Evolutionary conservation across 2,113 vertebrate genomes (phyloP), one percentile per base, ranked within the genome.

Genomic region (Rhadina sibilatrix): DNA sequence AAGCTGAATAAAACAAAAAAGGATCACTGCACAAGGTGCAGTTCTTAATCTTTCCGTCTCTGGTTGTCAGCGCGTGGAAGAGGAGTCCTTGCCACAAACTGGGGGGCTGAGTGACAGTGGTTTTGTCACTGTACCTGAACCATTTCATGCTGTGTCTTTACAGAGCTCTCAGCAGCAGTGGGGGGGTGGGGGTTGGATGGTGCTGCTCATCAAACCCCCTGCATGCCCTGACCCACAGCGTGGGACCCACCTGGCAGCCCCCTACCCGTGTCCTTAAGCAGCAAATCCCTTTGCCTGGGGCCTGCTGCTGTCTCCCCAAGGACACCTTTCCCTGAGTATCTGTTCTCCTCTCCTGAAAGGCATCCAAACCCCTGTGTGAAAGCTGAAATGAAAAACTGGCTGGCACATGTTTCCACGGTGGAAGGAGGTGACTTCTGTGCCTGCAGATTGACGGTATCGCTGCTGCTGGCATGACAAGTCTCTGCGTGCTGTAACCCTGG

Each of bases 301-400:
- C 33, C 40, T 83, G 89, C 74, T 71, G 60, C 46, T 57, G 2
- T 10, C 82, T 77, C 91, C 90, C 87, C 83, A 94, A 96, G 95
- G 95, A 89, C 89, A 72, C 71, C 87, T 92, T 80, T 75, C 74
- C 59, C 3, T 5, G 75, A 53, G 85, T 57, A 22, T 76, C 91
- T 84, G 68, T 49, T 94, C 78, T 64, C 49, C 3, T 0, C 59
- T 95, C 70, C 93, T 95, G 93, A 95, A 95, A 97, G 94, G 87
- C 90, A 78, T 90, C 95, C 94, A 96, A 86, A 95, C 93, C 94
- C 89, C 93, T 89, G 83, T 92, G 89, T 94, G 94, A 85, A 71
- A 50, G 38, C 64, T 70, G 90, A 90, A 89, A 76, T 88, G 61
- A 95, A 81, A 95, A 96, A 61, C 77, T 52, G 75, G 90, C 78